Base-by-base conservation (phyloP, 2,113 vertebrate species). In the Rostratula benghalensis region DNA sequence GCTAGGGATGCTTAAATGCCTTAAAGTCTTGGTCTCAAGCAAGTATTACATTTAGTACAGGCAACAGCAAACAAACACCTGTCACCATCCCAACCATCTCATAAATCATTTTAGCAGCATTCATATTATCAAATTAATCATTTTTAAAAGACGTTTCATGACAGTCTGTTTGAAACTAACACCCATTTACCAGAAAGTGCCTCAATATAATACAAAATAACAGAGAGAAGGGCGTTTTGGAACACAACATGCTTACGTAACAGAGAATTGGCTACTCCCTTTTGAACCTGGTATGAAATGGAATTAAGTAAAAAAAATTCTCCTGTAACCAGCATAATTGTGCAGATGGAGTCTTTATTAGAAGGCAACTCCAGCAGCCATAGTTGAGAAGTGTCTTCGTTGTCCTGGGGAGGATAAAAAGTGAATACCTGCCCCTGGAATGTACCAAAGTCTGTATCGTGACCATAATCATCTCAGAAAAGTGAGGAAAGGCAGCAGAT, bases 381-480 rank as follows among this genome's bases (percentile, higher is more conserved):
- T 3, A 46, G 21, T 2, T 43, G 43, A 70, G 59, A 68, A 61
- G 59, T 13, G 6, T 23, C 12, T 39, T 80, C 24, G 6, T 2
- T 39, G 37, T 70, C 46, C 31, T 11, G 43, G 23, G 35, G 9
- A 39, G 28, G 50, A 43, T 5, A 19, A 60, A 89, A 80, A 53
- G 10, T 24, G n/a, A 89, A 37, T 1, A 11, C 14, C 45, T 45
- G 70, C 53, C 45, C 68, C 24, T 33, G 60, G 69, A 65, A 43
- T 7, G n/a, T 3, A 25, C 11, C 20, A 30, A 33, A 7, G 37
- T 35, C 9, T n/a, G n/a, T 9, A 5, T 6, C 33, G 64, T 68
- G 21, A 6, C 59, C 50, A 11, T 4, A 25, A 24, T 1, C 25
- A 13, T 1, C 43, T 0, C 0, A 18, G 30, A 30, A 68, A 92